A percentile compares a stretch with the other conserved stretches of the same genome.
Evolutionary conservation across 1,140 invertebrate species (phyloP).

Genomic region (Tetragonula clypearis): DNA sequence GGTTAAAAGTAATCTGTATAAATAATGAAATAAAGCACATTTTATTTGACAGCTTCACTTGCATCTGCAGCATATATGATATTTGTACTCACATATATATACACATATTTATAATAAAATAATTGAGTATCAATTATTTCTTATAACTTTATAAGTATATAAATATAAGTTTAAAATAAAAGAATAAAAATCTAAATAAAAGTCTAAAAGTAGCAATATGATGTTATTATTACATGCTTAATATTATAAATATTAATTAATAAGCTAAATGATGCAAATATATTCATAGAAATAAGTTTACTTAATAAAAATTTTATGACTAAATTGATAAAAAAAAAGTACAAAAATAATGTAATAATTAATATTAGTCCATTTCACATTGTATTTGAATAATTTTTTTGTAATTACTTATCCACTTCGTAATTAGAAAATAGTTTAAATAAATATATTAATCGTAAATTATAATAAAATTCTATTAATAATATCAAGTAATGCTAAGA

Average conservation of each 20-base stretch:
- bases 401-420: not conserved
- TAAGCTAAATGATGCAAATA: not conserved
- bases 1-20: not conserved
- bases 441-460: not conserved
- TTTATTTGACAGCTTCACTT: conserved; percentile 15
- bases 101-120: not conserved
- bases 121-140: not conserved
- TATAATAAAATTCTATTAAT: not conserved
- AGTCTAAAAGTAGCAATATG: not conserved
- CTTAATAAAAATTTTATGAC: not conserved
- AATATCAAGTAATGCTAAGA: not conserved
- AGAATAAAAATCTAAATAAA: not conserved
- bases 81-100: not conserved
- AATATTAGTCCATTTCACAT: not conserved
- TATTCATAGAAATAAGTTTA: not conserved
- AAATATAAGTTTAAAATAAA: too few species aligned
- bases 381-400: not conserved
- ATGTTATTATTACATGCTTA: not conserved
- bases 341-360: not conserved
- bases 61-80: not conserved
- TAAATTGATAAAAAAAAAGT: not conserved
- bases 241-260: not conserved
- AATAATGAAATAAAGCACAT: not conserved
- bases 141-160: not conserved
- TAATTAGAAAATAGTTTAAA: not conserved